These are phyloP conservation scores for Aplysia californica DNA, from an alignment of 1,140 invertebrate genomes.

Conservation along the genomic window DNA sequence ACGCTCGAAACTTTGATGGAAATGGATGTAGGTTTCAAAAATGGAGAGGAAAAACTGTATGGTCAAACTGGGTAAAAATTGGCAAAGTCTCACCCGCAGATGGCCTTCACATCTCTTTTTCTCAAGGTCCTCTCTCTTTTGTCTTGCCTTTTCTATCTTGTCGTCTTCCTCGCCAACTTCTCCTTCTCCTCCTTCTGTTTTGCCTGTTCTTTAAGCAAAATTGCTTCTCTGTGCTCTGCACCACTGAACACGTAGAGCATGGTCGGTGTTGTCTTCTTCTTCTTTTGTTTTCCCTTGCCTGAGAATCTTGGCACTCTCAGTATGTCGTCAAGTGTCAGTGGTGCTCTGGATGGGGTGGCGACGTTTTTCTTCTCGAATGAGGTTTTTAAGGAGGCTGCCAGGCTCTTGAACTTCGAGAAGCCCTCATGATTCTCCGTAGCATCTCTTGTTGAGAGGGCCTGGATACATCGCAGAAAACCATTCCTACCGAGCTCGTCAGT, in stretches of 20 bases:
- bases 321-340: neutral
- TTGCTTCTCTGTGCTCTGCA: neutral
- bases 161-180: neutral
- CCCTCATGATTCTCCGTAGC: no score
- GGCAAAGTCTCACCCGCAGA: no score
- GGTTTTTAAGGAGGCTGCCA: no score
- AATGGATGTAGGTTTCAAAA: no score
- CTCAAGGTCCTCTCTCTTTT: neutral
- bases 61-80: no score
- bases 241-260: neutral
- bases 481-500: no score
- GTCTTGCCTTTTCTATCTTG: neutral
- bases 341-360: neutral
- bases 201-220: neutral
- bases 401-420: no score
- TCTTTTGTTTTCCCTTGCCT: neutral
- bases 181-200: neutral
- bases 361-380: neutral
- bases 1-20: no score
- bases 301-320: neutral
- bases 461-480: no score
- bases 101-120: no score
- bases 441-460: no score
- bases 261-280: neutral
- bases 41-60: no score